Evolutionary conservation across 1,140 invertebrate species (phyloP), one percentile per base, ranked within the genome.

Genomic region (Drosophila arizonae): DNA sequence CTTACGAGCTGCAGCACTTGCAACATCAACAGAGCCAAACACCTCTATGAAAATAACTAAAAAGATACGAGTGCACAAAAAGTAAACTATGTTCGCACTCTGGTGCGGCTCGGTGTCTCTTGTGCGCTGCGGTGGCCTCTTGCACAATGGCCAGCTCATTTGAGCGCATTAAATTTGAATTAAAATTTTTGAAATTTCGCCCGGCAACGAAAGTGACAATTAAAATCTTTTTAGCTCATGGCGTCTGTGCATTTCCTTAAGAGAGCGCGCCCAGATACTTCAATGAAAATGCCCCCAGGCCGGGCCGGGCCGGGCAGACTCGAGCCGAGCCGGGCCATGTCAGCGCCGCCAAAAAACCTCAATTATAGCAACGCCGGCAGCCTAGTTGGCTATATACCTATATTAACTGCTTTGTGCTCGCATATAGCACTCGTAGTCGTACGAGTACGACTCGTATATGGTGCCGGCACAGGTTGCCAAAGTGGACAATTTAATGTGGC

Each of bases 401-500:
- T 63, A 51, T 55, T 15, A 48, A 50, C 28, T 28, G 21, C 1
- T 26, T 17, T 43, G 62, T 64, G 30, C 24, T 54, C 55, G 52
- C 50, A 61, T 26, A 60, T 17, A 9, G 43, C 17, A 26, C 30
- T 50, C 33, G 33, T 1, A 33, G 6, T 33, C 8, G 33, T 9
- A 33, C 6, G 21, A 24, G 21, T 24, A 6, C 28, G 28, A 30
- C 33, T 33, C 71, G 56, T 77, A 71, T 79, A 71, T 77, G 77
- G 77, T 64, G 70, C 74, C 67, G 71, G 76, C 71, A 72, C 82
- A 81, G 81, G 79, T 87, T 86, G 81, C 81, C 81, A 79, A 87
- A 86, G 82, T 86, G 79, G 82, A 87, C 82, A 87, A 81, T 87
- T 87, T 87, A 87, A 87, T 87, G 84, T 88, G 82, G 84, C 84